These are phyloP conservation scores for Cyphomyrus plagiostoma DNA, from an alignment of 2,113 vertebrate species.

Conservation along the genomic window DNA sequence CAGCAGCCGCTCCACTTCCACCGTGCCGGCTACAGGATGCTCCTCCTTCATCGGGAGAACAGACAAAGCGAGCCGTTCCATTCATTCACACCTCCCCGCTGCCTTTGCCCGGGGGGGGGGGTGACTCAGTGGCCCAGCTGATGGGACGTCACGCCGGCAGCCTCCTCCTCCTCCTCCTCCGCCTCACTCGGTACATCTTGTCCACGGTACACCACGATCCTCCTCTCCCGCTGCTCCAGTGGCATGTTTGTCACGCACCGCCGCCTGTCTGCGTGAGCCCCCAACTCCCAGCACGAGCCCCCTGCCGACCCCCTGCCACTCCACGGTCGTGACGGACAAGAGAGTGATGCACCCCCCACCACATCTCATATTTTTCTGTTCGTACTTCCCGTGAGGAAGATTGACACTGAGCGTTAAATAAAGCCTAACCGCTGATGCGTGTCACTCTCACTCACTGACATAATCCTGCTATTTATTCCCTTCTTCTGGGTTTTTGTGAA, in stretches of 20 bases:
- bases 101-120: conserved; percentile 11
- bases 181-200: background rate
- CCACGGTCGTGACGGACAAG: background rate
- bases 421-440: background rate
- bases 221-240: background rate
- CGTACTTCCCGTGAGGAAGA: background rate
- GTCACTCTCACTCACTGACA: background rate
- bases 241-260: background rate
- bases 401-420: background rate
- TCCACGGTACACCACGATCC: background rate
- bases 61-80: conserved; percentile 11
- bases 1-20: background rate
- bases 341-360: background rate
- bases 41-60: conserved; percentile 5
- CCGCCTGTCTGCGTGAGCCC: background rate
- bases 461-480: background rate
- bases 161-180: conserved; percentile 11
- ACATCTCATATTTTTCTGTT: background rate
- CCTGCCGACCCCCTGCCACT: background rate
- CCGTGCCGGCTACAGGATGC: background rate
- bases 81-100: conserved; percentile 23
- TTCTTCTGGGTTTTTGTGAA: background rate
- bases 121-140: conserved; percentile 5
- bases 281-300: background rate
- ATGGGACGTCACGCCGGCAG: conserved; percentile 2